Evolutionary conservation across 2,113 vertebrate genomes (phyloP), one percentile per base, ranked within the genome.

Genomic region (Malurus melanocephalus): DNA sequence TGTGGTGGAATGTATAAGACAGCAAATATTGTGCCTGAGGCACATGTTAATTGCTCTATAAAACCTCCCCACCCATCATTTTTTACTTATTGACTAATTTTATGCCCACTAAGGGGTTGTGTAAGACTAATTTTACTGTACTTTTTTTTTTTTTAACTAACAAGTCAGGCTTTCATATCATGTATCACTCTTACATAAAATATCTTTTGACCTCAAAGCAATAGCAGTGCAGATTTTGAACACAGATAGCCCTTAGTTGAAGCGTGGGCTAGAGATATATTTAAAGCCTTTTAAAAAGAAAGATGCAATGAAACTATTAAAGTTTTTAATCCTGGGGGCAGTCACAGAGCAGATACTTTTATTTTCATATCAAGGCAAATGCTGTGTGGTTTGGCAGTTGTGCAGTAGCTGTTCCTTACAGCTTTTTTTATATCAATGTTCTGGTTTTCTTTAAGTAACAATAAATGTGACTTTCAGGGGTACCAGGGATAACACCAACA

Each of bases 1-100:
- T 56, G 33, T 22, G 13, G 13, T 83, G 24, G 60, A 88, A 89
- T 62, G 46, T 74, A 24, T 83, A 61, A 43, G 75, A 68, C 49
- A 24, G 57, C 68, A 83, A 61, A 89, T 74, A 46, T 2, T 88
- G 57, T 78, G 73, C 89, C 62, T 26, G 51, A 91, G 80, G 80
- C 80, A 51, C 20, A 32, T 80, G 49, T 72, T 95, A 88, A 90
- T 93, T 84, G 51, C 86, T 55, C 80, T 72, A 26, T 90, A 90
- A 96, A 95, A 93, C 30, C 35, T 90, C 76, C 35, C 43, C 83
- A 88, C 86, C 77, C 73, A 84, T 96, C 22, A 9, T 40, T 87
- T 93, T 86, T 91, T 75, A 75, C 82, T 80, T 78, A 89, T 38
- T 89, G 56, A 56, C 80, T 90, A 68, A 86, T 86, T 95, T 92